Base-by-base conservation (phyloP, 2,113 vertebrate species). In the Diadophis punctatus region DNA sequence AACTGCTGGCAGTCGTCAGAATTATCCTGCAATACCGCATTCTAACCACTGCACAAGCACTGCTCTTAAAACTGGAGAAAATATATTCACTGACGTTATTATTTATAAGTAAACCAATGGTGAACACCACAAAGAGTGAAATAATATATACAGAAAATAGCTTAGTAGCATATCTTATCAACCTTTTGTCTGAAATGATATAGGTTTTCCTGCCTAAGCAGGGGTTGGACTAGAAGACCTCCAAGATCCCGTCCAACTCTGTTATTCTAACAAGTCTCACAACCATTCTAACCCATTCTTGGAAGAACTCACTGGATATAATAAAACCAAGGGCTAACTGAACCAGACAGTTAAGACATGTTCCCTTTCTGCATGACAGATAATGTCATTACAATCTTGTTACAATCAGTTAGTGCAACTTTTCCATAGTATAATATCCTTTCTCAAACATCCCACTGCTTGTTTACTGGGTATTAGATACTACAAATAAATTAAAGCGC, bases 381-480 rank as follows among this genome's bases (percentile, higher is more conserved):
- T 74, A 74, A 74, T n/a, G 34, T 30, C 94, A 94, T 94, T 88
- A 90, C 93, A 93, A 90, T 25, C 89, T 94, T 85, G 12, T 46
- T 46, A 0, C 55, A 55, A 89, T 46, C 90, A 94, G 93, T 93
- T 94, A 95, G 93, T 43, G 86, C 92, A 94, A 91, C 46, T 46
- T 91, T 84, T 94, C 92, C 93, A 58, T 10, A 12, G 12, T 85
- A 89, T 87, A 53, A 48, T 58, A 85, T 80, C 53, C 30, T 92
- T 58, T 86, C 30, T 49, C 88, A 92, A 55, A 90, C 8, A 39
- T 18, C 87, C 30, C 20, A 34, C 5, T 68, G 39, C 87, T 88
- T 55, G 52, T 23, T 84, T 63, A 49, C 52, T 22, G 30, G 49
- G 48, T 25, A 74, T 49, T 85, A 58, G 84, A 80, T 8, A 25